These are phyloP conservation scores for Galerucella calmariensis DNA, from an alignment of 2,888 invertebrate genomes.

Conservation along the genomic window DNA sequence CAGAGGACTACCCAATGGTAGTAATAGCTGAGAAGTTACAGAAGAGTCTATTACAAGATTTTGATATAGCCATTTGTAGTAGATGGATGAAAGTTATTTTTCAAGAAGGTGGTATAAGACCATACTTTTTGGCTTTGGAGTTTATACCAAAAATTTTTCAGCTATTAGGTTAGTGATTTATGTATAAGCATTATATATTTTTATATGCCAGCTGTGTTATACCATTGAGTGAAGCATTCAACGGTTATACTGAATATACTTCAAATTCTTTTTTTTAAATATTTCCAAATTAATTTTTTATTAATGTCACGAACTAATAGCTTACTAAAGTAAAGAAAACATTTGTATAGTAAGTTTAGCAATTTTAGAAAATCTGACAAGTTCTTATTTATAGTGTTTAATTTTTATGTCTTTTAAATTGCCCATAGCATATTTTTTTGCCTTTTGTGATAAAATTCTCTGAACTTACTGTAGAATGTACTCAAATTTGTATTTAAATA, in stretches of 20 bases:
- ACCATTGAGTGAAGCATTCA: too few relatives aligned
- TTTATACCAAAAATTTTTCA: slow-evolving; percentile 62
- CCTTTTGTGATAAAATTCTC: too few relatives aligned
- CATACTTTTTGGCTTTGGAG: slow-evolving; percentile 61
- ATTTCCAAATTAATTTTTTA: too few relatives aligned
- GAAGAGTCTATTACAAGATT: slow-evolving; percentile 50
- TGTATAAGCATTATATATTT: not conserved
- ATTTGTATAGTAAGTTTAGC: not conserved
- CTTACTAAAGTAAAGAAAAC: too few relatives aligned
- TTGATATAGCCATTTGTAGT: slow-evolving; percentile 59
- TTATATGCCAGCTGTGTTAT: too few relatives aligned
- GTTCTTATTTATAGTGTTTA: too few relatives aligned
- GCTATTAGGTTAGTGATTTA: slow-evolving; percentile 57
- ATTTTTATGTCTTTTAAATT: too few relatives aligned
- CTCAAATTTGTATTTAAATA: not conserved
- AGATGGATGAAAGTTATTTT: slow-evolving; percentile 64
- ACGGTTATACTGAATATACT: too few relatives aligned
- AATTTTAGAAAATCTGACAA: slow-evolving; percentile 22
- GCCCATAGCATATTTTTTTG: too few relatives aligned
- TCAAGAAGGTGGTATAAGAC: slow-evolving; percentile 61
- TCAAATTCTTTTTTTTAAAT: too few relatives aligned
- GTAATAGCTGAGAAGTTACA: slow-evolving; percentile 59
- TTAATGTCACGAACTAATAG: too few relatives aligned
- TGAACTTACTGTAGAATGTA: too few relatives aligned
- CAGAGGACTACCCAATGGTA: slow-evolving; percentile 58